Percentiles rank a stretch among this genome's conserved stretches.
Evolutionary conservation across 2,113 vertebrate genomes (phyloP).

Genomic region (Talpa occidentalis): DNA sequence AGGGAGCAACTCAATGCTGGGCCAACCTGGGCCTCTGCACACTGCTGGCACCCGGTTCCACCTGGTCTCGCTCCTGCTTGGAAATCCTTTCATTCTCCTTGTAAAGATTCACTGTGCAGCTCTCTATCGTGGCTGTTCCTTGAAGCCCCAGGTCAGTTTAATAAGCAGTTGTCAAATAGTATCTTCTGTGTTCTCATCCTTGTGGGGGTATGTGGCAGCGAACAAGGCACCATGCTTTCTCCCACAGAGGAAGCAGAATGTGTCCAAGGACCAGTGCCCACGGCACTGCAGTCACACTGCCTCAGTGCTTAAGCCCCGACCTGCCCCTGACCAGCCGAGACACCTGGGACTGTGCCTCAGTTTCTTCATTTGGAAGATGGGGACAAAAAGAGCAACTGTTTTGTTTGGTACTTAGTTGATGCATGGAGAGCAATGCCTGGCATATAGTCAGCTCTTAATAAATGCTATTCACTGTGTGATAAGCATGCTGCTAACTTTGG

Average conservation of each 20-base stretch:
- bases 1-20: fast-evolving
- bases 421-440: background rate
- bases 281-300: background rate
- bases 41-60: background rate
- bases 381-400: background rate
- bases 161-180: background rate
- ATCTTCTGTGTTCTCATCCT: background rate
- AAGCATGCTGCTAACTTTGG: fast-evolving
- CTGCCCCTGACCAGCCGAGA: background rate
- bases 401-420: background rate
- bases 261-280: background rate
- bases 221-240: background rate
- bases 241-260: background rate
- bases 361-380: conserved; percentile 14
- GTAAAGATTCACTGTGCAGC: background rate
- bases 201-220: background rate
- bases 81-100: background rate
- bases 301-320: background rate
- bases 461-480: background rate
- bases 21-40: background rate
- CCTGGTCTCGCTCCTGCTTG: background rate
- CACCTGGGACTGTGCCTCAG: background rate
- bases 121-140: background rate
- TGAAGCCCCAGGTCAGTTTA: background rate
- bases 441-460: fast-evolving